Conservation (phyloP, 1,140 invertebrate genomes). For the Archegozetes longisetosus region DNA sequence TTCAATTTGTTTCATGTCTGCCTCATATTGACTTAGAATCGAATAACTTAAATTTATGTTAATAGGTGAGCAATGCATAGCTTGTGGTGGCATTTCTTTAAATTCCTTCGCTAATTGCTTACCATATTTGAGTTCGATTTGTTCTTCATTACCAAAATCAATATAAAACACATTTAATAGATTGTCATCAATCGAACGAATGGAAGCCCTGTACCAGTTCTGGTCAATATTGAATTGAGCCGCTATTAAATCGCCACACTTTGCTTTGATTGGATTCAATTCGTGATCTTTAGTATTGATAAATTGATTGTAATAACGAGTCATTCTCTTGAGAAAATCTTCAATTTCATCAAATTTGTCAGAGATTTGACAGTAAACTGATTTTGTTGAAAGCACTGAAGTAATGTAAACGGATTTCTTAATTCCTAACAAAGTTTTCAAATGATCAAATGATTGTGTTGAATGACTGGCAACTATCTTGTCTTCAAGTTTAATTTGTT, state of each 20-base stretch:
- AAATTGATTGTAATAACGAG: neutral
- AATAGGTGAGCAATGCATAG: too few species aligned
- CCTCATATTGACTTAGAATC: too few species aligned
- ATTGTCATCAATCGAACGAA: neutral
- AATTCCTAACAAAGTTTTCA: too few species aligned
- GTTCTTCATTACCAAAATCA: neutral
- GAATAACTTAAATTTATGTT: too few species aligned
- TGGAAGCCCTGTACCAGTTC: neutral
- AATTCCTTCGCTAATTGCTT: too few species aligned
- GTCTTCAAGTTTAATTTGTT: neutral
- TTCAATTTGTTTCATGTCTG: too few species aligned
- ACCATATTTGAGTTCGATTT: too few species aligned
- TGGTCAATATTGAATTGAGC: neutral
- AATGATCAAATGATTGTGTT: neutral
- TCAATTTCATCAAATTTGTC: neutral
- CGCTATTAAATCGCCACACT: neutral
- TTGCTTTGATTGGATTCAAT: neutral
- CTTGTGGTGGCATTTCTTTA: too few species aligned
- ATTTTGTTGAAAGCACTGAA: neutral
- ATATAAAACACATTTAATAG: neutral
- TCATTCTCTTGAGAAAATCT: neutral
- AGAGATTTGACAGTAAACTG: neutral
- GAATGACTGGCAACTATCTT: neutral
- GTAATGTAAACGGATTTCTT: neutral
- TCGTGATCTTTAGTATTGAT: neutral